Percentiles rank a stretch among this genome's conserved stretches.
These are phyloP conservation scores for Acanthornis magna DNA, from an alignment of 2,797 vertebrate genomes.

Conservation along the genomic window DNA sequence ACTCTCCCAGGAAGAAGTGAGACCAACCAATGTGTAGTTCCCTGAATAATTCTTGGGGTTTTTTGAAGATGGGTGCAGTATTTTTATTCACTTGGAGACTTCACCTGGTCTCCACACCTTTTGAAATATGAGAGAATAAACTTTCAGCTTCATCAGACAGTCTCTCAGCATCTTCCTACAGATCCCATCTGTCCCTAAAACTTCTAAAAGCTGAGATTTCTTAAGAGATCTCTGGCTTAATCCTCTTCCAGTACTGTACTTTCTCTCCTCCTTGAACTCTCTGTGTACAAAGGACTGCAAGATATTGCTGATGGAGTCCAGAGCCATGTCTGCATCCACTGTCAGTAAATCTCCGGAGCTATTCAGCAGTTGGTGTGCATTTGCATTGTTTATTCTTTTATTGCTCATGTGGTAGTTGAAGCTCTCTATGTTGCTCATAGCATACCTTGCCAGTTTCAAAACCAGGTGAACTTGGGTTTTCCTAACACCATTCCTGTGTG, in stretches of 20 bases:
- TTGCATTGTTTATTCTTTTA: not conserved
- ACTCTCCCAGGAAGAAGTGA: not conserved
- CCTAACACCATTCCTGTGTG: not conserved
- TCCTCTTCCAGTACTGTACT: not conserved
- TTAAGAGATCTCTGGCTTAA: not conserved
- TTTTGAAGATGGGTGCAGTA: not conserved
- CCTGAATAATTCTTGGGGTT: not conserved
- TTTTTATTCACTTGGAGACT: not conserved
- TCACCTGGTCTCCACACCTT: not conserved
- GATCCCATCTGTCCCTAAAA: not conserved
- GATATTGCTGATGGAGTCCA: not conserved
- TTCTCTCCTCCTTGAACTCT: not conserved
- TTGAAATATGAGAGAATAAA: not conserved
- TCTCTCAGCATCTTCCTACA: conserved; percentile 23
- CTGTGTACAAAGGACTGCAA: not conserved
- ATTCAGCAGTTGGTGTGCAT: not conserved
- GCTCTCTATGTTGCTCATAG: not conserved
- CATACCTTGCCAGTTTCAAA: not conserved
- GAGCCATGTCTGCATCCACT: not conserved
- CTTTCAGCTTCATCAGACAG: not conserved
- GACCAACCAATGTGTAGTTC: not conserved
- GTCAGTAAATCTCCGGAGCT: not conserved
- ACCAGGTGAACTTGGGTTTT: not conserved
- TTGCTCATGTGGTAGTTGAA: not conserved
- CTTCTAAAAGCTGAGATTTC: not conserved